Conservation (phyloP, 1,140 invertebrate species). For the Papilio machaon region DNA sequence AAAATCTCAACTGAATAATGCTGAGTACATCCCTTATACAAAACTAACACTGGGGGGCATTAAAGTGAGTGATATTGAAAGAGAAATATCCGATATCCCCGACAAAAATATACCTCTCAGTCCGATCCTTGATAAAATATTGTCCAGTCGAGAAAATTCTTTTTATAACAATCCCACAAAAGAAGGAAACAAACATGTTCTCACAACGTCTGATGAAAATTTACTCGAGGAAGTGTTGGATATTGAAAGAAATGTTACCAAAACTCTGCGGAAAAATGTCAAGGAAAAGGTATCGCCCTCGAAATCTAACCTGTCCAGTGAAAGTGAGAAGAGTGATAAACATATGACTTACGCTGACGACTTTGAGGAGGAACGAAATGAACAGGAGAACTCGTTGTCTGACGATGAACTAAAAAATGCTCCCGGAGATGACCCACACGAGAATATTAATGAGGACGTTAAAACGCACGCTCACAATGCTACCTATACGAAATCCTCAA, state of each 20-base stretch:
- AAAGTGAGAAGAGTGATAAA: slow-evolving; percentile 47
- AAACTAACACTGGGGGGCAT: slow-evolving; percentile 77
- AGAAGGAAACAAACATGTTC: slow-evolving; percentile 55
- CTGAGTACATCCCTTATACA: slow-evolving; percentile 78
- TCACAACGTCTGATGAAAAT: slow-evolving; percentile 75
- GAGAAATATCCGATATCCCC: slow-evolving; percentile 62
- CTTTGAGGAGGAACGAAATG: slow-evolving; percentile 76
- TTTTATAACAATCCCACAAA: slow-evolving; percentile 54
- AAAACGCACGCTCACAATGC: slow-evolving; percentile 46
- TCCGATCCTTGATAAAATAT: slow-evolving; percentile 71
- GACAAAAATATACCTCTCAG: slow-evolving; percentile 63
- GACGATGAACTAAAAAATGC: slow-evolving; percentile 36
- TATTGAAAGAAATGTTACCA: slow-evolving; percentile 64
- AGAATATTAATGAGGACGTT: slow-evolving; percentile 37
- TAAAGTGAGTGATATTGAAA: slow-evolving; percentile 72
- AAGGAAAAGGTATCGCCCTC: slow-evolving; percentile 42
- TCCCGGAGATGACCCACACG: slow-evolving; percentile 30
- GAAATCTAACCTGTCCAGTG: slow-evolving; percentile 34
- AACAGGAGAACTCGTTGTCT: slow-evolving; percentile 39
- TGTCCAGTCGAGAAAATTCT: slow-evolving; percentile 67
- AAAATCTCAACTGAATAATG: slow-evolving; percentile 57
- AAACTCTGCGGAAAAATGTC: slow-evolving; percentile 55
- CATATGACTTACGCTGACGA: slow-evolving; percentile 73
- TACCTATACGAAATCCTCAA: slow-evolving; percentile 61
- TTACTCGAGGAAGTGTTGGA: slow-evolving; percentile 73